Base-by-base conservation (phyloP, 2,888 invertebrate species). In the Trissoscelio sp. region DNA sequence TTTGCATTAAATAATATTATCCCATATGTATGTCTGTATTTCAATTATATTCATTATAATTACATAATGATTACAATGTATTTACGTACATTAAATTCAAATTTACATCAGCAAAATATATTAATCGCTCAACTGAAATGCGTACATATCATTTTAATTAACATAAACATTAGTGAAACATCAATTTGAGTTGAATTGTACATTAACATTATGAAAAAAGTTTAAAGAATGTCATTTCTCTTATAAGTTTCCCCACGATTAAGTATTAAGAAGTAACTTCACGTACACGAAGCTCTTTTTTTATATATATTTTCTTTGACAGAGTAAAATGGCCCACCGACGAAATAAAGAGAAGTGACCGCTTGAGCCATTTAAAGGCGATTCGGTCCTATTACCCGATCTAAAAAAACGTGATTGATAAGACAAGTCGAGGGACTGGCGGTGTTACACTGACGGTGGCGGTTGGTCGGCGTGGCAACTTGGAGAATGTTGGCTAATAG, bases 401-500 rank as follows among this genome's bases (percentile, higher is more conserved):
- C 51, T 20, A 42, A 80, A 64, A 81, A 84, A 84, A 81, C 81
- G 83, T 84, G 85, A 87, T 86, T 85, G 87, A 87, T 86, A 86
- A 87, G 81, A 66, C 75, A 64, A 75, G 70, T 58, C 58, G 39
- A 57, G 58, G 58, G 37, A 57, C 42, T 31, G 37, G 14, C 24
- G 44, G 64, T 57, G 75, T 81, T 79, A 82, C 78, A 79, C 70
- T 79, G 80, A 81, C 58, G 42, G 64, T 48, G 39, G 37, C 67
- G 28, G 67, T 83, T 77, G 28, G 64, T 82, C 55, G 79, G 16
- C 28, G 46, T 46, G n/a, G 60, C 34, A 46, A 46, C 46, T 28
- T 44, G 31, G 79, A 67, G 64, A 73, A 75, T 81, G 85, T 84
- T 79, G 77, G 85, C 80, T 83, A 86, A 83, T 85, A 84, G 81